phyloP scores from a whole-genome alignment of 2,797 vertebrate species.

The Crenuchus spilurus region DNA sequence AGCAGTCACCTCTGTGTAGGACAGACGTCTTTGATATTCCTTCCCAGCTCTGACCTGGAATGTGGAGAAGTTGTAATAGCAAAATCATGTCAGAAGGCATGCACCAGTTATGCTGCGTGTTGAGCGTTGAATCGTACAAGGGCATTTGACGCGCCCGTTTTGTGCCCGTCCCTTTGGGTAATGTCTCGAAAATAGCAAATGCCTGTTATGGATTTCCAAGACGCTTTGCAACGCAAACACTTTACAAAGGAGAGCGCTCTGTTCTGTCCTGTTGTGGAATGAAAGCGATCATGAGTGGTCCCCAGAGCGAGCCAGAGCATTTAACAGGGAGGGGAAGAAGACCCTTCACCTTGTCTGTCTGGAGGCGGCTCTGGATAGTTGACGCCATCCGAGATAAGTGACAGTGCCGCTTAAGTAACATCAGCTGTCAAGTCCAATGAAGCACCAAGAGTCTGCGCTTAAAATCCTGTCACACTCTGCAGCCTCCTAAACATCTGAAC shows the following conservation, averaged over 20 bases:
- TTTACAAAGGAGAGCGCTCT: neutral
- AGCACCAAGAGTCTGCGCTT: conserved; percentile 37
- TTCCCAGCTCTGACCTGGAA: conserved; percentile 31
- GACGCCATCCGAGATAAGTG: conserved; percentile 35
- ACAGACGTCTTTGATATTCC: conserved; percentile 42
- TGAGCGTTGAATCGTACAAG: conserved; percentile 27
- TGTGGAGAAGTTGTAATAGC: conserved; percentile 29
- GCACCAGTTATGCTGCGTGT: conserved; percentile 23
- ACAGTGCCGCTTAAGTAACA: conserved; percentile 49
- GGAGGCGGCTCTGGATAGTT: conserved; percentile 37
- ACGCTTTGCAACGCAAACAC: neutral
- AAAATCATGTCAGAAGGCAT: conserved; percentile 24
- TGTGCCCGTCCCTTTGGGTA: conserved; percentile 1
- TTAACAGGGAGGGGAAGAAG: conserved; percentile 34
- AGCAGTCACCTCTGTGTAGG: conserved; percentile 58
- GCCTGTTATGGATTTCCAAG: neutral
- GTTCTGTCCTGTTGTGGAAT: conserved; percentile 13
- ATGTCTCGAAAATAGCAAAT: conserved; percentile 18
- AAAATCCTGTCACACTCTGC: conserved; percentile 48
- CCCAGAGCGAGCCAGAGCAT: conserved; percentile 30
- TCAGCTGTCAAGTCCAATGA: conserved; percentile 58
- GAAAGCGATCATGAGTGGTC: conserved; percentile 25
- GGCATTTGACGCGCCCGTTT: conserved; percentile 19
- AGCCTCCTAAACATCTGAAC: conserved; percentile 50
- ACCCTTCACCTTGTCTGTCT: conserved; percentile 49